Base-by-base conservation (phyloP, 2,797 vertebrate genomes). In the Chelmon rostratus region DNA sequence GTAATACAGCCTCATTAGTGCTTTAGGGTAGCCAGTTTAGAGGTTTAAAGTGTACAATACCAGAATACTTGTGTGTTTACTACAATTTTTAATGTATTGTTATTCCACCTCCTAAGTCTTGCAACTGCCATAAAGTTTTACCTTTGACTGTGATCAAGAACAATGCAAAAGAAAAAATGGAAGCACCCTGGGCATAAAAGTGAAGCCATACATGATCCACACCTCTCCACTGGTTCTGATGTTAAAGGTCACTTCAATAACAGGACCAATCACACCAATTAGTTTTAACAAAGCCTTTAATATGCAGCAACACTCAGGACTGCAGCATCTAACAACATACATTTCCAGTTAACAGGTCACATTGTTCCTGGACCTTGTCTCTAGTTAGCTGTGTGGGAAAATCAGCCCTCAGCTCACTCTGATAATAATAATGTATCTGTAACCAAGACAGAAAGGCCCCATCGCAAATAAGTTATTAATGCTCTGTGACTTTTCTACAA, bases 381-480 rank as follows among this genome's bases (percentile, higher is more conserved):
- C 68, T 68, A 38, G 57, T 67, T 54, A 69, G 6, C 25, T 49
- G 12, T 72, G 65, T 44, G 46, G 5, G 23, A 23, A 68, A 63
- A 63, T 47, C 31, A 70, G 62, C 35, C 16, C 23, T 37, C 7
- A 46, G 8, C 19, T 53, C n/a, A 37, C 25, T 58, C 65, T 70
- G 52, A 75, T 67, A 54, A 59, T 23, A 33, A 12, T 1, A 13
- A 68, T 42, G 9, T 42, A 49, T 50, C 56, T 68, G 23, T 10
- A 37, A 35, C n/a, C 2, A 35, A 50, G 47, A 38, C 12, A 52
- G 21, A 52, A 35, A 53, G 23, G 56, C 59, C 73, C 54, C 28
- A 68, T 73, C 42, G 65, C 65, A 76, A 73, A 74, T 25, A 37
- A 18, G 21, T 44, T 33, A 25, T 77, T 69, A 54, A 25, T 72